These are phyloP conservation scores for Emydoidea blandingii DNA, from an alignment of 2,797 vertebrate genomes.

Conservation along the genomic window DNA sequence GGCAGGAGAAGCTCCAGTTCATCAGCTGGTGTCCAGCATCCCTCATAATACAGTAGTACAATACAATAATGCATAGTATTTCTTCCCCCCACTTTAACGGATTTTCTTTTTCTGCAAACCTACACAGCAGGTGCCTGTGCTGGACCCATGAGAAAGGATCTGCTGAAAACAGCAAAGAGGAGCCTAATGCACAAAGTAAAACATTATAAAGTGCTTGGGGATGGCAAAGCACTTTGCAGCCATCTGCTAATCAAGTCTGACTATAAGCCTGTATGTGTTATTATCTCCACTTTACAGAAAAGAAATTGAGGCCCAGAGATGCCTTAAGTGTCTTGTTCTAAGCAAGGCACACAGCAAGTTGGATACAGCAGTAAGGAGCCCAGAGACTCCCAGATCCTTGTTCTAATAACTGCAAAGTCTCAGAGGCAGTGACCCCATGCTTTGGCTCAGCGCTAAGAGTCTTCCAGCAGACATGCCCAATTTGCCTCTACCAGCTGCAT, in stretches of 20 bases:
- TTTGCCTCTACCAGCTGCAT: background rate
- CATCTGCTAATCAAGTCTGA: background rate
- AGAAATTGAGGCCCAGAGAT: background rate
- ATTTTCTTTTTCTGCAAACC: background rate
- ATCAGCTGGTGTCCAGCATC: background rate
- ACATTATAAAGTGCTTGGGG: background rate
- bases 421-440: background rate
- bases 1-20: background rate
- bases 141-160: background rate
- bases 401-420: rapidly evolving
- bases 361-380: background rate
- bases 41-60: background rate
- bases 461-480: background rate
- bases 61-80: background rate
- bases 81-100: background rate
- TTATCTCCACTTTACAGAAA: background rate
- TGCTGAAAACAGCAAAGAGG: background rate
- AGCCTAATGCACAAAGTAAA: background rate
- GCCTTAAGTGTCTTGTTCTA: background rate
- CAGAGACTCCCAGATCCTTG: background rate
- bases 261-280: background rate
- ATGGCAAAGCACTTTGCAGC: background rate
- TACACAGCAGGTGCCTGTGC: background rate
- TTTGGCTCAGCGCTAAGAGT: background rate
- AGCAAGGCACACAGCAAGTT: background rate